Evolutionary conservation across 35 echinoderm and acorn worm species (phyloP).

Genomic region (Amphiura filiformis): DNA sequence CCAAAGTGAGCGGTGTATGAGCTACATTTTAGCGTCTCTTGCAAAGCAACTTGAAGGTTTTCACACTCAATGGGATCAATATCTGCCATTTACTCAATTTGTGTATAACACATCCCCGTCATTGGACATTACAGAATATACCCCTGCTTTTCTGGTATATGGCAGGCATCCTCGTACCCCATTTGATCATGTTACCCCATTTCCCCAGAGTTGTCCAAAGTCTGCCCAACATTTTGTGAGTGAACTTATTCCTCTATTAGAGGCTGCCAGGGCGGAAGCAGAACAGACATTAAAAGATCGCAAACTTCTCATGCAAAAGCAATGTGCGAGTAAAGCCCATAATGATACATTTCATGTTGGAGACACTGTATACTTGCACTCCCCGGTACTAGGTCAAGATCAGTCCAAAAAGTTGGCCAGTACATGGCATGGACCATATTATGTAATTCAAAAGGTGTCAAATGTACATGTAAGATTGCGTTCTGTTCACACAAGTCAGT

Average conservation of each 20-base stretch:
- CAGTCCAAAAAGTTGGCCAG: conserved; percentile 27
- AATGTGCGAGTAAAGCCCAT: not conserved
- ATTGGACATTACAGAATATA: conserved; percentile 43
- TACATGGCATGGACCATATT: conserved; percentile 43
- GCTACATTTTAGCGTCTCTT: conserved; percentile 20
- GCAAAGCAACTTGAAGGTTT: conserved; percentile 16
- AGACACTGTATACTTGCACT: conserved; percentile 42
- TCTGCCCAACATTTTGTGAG: conserved; percentile 25
- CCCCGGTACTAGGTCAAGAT: not conserved
- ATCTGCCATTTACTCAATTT: conserved; percentile 41
- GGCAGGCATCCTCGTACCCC: not conserved
- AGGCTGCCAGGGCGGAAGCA: not conserved
- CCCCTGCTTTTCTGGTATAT: conserved; percentile 34
- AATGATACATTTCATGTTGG: conserved; percentile 29
- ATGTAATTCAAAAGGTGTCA: conserved; percentile 11
- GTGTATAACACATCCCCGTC: conserved; percentile 39
- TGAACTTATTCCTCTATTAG: conserved; percentile 4
- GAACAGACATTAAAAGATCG: not conserved
- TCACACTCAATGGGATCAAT: conserved; percentile 27
- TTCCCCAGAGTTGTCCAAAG: not conserved
- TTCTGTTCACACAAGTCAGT: not conserved
- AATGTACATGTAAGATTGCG: conserved; percentile 28
- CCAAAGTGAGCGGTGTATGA: conserved; percentile 52
- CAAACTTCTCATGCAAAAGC: not conserved
- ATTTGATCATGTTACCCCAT: not conserved